Percentiles rank a stretch among this genome's conserved stretches.
phyloP scores from a whole-genome alignment of 2,113 vertebrate species.

The Ptilorrhoa leucosticta region DNA sequence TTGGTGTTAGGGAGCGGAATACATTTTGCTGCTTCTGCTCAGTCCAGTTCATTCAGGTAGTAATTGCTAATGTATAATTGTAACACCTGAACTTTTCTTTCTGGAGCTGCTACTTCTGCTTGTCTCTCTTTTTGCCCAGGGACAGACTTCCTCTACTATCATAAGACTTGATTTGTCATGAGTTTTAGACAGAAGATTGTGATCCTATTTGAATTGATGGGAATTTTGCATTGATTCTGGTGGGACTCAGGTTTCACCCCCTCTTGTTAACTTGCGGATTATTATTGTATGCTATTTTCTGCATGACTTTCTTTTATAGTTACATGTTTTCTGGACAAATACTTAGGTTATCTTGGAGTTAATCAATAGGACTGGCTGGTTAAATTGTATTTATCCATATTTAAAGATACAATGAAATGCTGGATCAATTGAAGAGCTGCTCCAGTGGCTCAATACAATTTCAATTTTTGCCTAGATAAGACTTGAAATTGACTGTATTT shows the following conservation, averaged over 20 bases:
- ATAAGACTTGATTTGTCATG: background rate
- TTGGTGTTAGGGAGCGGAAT: background rate
- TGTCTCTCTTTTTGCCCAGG: background rate
- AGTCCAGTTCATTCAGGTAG: background rate
- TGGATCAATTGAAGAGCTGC: slow-evolving; percentile 12
- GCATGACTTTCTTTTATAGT: background rate
- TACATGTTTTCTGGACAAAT: background rate
- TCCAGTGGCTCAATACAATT: background rate
- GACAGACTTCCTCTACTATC: background rate
- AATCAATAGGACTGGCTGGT: slow-evolving; percentile 7
- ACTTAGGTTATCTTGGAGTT: background rate
- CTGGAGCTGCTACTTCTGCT: background rate
- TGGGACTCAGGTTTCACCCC: background rate
- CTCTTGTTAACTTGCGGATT: background rate
- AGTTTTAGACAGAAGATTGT: background rate
- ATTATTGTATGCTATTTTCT: background rate
- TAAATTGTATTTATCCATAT: slow-evolving; percentile 23
- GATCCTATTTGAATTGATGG: background rate
- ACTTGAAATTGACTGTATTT: slow-evolving; percentile 29
- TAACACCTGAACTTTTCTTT: background rate
- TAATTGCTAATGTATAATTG: background rate
- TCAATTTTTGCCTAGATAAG: slow-evolving; percentile 19
- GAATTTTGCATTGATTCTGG: background rate
- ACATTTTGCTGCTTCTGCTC: background rate
- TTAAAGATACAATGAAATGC: slow-evolving; percentile 37